phyloP scores from a whole-genome alignment of 2,888 invertebrate genomes.

The Pseudoips prasinana region DNA sequence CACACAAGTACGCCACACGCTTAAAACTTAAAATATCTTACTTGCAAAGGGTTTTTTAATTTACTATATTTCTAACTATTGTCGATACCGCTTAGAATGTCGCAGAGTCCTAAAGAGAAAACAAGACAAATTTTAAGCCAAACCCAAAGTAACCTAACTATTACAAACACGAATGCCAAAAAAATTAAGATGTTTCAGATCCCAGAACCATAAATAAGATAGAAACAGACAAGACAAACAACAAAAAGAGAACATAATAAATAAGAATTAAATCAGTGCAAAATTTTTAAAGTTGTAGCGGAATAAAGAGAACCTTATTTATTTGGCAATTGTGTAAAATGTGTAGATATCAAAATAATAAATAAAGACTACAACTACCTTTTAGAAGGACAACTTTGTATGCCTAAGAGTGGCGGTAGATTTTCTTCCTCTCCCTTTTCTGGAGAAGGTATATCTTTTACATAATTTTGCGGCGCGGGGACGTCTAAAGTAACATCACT shows the following conservation, averaged over 20 bases:
- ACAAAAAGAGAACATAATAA: too few relatives aligned
- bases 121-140: background rate
- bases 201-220: too few relatives aligned
- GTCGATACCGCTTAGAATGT: constrained; percentile 5
- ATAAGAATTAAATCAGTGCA: too few relatives aligned
- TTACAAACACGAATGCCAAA: too few relatives aligned
- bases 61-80: constrained; percentile 5
- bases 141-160: too few relatives aligned
- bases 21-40: background rate
- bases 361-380: constrained; percentile 46
- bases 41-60: background rate
- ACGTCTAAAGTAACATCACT: constrained; percentile 63
- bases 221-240: too few relatives aligned
- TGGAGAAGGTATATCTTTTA: constrained; percentile 62
- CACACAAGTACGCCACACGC: too few relatives aligned
- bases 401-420: constrained; percentile 45
- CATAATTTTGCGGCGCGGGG: constrained; percentile 46
- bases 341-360: too few relatives aligned
- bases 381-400: constrained; percentile 69
- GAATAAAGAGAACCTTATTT: too few relatives aligned
- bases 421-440: constrained; percentile 57
- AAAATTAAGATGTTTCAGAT: too few relatives aligned
- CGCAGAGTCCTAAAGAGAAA: constrained; percentile 7
- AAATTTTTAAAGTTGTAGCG: too few relatives aligned
- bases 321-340: too few relatives aligned